These are phyloP conservation scores for Rhabdomys dilectus DNA, from an alignment of 2,113 vertebrate genomes.

Conservation along the genomic window DNA sequence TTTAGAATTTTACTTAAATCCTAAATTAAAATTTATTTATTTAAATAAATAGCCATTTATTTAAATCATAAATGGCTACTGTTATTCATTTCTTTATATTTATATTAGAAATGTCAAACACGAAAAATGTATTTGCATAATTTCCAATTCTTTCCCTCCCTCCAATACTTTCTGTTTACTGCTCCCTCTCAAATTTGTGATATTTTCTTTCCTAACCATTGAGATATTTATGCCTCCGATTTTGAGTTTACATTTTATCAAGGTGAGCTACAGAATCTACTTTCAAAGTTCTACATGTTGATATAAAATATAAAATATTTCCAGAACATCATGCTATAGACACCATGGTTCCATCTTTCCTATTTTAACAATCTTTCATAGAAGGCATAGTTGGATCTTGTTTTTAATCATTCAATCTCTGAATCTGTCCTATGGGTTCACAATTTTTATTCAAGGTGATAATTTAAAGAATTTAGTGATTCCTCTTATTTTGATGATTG, in stretches of 20 bases:
- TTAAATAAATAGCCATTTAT: too few relatives aligned
- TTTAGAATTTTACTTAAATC: neutral
- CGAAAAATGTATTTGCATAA: neutral
- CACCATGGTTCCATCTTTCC: neutral
- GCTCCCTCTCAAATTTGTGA: neutral
- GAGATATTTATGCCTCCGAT: neutral
- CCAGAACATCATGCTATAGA: neutral
- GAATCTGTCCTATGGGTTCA: neutral
- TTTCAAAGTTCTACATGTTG: neutral
- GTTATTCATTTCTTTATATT: neutral
- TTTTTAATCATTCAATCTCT: neutral
- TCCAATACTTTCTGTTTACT: neutral
- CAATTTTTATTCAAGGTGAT: neutral
- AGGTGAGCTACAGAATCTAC: neutral
- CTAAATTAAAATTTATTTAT: too few relatives aligned
- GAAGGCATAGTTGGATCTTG: neutral
- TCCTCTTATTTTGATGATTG: neutral
- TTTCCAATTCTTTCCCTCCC: neutral
- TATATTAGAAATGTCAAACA: neutral
- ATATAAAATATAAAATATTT: neutral
- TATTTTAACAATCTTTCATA: too few relatives aligned
- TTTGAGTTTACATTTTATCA: neutral
- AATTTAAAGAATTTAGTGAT: neutral
- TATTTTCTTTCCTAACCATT: neutral
- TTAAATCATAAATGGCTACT: neutral